phyloP scores from a whole-genome alignment of 2,888 invertebrate genomes.

The Prosapia bicincta region DNA sequence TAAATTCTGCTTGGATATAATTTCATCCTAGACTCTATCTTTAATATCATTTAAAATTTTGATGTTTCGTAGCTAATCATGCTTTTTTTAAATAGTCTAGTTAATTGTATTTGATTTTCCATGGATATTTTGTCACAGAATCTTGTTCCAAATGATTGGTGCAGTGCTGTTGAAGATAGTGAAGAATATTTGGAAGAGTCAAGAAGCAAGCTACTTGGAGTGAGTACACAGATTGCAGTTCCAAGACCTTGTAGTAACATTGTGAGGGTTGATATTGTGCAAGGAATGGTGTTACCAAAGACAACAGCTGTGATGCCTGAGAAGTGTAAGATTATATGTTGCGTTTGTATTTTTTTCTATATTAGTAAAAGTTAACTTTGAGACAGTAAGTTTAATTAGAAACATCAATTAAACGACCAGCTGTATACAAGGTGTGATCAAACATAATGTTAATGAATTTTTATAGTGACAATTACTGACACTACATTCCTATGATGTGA shows the following conservation, averaged over 20 bases:
- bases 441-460: too few species aligned
- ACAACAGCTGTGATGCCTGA: conserved; percentile 15
- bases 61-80: too few species aligned
- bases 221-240: conserved; percentile 27
- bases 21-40: too few species aligned
- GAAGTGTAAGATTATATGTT: conserved; percentile 14
- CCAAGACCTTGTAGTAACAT: conserved; percentile 22
- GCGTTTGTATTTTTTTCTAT: not conserved
- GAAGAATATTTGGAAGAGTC: conserved; percentile 25
- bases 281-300: conserved; percentile 18
- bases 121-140: conserved; percentile 9
- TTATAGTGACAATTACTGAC: too few species aligned
- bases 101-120: too few species aligned
- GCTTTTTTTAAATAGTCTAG: too few species aligned
- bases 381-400: too few species aligned
- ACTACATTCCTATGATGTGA: too few species aligned
- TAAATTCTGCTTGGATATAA: too few species aligned
- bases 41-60: too few species aligned
- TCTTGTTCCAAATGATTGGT: conserved; percentile 23
- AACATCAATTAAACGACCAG: too few species aligned
- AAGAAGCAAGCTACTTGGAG: conserved; percentile 19
- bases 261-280: conserved; percentile 25
- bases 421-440: too few species aligned
- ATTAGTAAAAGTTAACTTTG: not conserved
- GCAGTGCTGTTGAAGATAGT: conserved; percentile 11